phyloP scores from a whole-genome alignment of 2,888 invertebrate species.

The Disparrhopalites patrizii region DNA sequence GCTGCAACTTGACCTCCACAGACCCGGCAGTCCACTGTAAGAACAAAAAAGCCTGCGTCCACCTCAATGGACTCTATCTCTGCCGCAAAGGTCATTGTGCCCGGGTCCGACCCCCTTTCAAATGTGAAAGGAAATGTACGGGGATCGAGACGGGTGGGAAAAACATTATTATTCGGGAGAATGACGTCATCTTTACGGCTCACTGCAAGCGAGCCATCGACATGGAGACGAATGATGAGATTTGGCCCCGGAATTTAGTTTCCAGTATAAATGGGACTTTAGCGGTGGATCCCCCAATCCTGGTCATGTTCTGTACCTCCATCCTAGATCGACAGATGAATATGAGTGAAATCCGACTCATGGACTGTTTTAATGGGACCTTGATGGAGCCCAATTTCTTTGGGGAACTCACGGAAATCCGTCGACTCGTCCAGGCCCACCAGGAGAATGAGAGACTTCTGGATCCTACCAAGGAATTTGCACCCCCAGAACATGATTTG shows the following conservation, averaged over 20 bases:
- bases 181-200: conserved; percentile 82
- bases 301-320: conserved; percentile 47
- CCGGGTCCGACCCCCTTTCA: conserved; percentile 77
- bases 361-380: conserved; percentile 82
- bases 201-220: conserved; percentile 72
- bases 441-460: conserved; percentile 52
- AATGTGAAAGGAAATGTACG: conserved; percentile 81
- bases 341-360: conserved; percentile 29
- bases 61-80: conserved; percentile 76
- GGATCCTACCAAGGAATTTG: conserved; percentile 62
- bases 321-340: conserved; percentile 29
- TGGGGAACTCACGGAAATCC: conserved; percentile 66
- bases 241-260: conserved; percentile 40
- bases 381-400: conserved; percentile 69
- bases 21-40: conserved; percentile 58
- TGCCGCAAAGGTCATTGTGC: conserved; percentile 78
- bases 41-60: conserved; percentile 53
- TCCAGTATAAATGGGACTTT: neutral
- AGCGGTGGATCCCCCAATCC: conserved; percentile 31
- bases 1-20: conserved; percentile 74
- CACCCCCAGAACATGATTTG: conserved; percentile 76
- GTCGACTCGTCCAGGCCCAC: conserved; percentile 33
- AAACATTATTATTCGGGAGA: conserved; percentile 74
- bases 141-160: conserved; percentile 85
- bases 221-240: conserved; percentile 32